Evolutionary conservation across 2,888 invertebrate species (phyloP).

Genomic region (Rhimphoctona megacephalus): DNA sequence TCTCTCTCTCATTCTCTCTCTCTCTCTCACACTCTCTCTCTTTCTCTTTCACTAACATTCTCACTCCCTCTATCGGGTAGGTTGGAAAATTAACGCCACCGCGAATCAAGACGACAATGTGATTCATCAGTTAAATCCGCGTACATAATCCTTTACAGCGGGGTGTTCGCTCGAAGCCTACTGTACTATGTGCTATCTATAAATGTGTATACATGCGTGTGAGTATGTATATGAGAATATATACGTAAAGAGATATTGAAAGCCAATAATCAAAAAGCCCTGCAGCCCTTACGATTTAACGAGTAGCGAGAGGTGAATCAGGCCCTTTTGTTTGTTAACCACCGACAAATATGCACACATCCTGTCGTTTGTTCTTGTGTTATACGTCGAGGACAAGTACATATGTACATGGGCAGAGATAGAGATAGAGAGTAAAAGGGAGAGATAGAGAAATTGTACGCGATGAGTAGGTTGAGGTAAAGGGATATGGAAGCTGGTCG

Average conservation of each 20-base stretch:
- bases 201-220: neutral
- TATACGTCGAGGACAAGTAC: conserved; percentile 35
- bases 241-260: conserved; percentile 1
- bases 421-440: neutral
- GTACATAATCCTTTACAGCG: conserved; percentile 85
- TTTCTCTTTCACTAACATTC: conserved; percentile 29
- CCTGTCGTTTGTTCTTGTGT: conserved; percentile 26
- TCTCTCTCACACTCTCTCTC: neutral
- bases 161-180: conserved; percentile 74
- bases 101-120: conserved; percentile 85
- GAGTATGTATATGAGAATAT: neutral
- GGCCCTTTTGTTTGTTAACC: conserved; percentile 26
- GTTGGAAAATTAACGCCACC: conserved; percentile 84
- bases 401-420: conserved; percentile 46
- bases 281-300: neutral
- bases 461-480: conserved; percentile 50
- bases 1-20: neutral
- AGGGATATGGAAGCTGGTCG: conserved; percentile 65
- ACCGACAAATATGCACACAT: neutral
- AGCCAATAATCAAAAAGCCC: neutral
- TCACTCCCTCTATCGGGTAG: conserved; percentile 37
- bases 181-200: conserved; percentile 42
- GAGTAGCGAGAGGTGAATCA: neutral
- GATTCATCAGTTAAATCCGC: conserved; percentile 85
- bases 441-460: conserved; percentile 27